Evolutionary conservation across 2,888 invertebrate genomes (phyloP), one percentile per base, ranked within the genome.

Genomic region (Sminthurinus aureus): DNA sequence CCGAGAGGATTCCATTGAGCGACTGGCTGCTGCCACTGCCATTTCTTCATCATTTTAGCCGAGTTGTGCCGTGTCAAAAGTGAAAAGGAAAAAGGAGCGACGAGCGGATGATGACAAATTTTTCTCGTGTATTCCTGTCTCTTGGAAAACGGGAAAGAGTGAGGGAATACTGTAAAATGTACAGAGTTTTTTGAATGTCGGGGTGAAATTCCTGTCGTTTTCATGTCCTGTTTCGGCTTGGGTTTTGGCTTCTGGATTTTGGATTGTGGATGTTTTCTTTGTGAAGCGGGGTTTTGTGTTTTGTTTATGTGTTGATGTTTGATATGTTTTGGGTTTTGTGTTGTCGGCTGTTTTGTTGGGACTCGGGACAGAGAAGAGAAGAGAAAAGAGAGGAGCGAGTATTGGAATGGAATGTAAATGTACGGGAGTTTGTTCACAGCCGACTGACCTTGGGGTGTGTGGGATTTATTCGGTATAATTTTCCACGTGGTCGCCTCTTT

Each of bases 401-500:
- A 38, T 38, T 38, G 38, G 38, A 38, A 38, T 38, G 3, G 69
- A 22, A n/a, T 13, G 58, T 58, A 9, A n/a, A 20, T 69, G 24
- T 69, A 4, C n/a, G 69, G 18, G 20, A 3, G 3, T 24, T 24
- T 11, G 18, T 75, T 26, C 81, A 75, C 58, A 51, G 52, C 38
- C 38, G 81, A 81, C 52, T 81, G 81, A 81, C 75, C 81, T 81
- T 81, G 64, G 75, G 81, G 74, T 75, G 58, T 52, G 51, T 75
- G 75, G 75, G 81, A 81, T 81, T 85, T 86, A 85, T 85, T 85
- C 75, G 75, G 81, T 86, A 85, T 87, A 87, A 87, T 87, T 87
- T 87, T 87, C 85, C 86, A 84, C 85, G 84, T 85, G 84, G 83
- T 83, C 87, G 86, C 87, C 85, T 85, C 76, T 75, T 84, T 83